Conservation (phyloP, 2,797 vertebrate genomes). For the Rhinella marina region DNA sequence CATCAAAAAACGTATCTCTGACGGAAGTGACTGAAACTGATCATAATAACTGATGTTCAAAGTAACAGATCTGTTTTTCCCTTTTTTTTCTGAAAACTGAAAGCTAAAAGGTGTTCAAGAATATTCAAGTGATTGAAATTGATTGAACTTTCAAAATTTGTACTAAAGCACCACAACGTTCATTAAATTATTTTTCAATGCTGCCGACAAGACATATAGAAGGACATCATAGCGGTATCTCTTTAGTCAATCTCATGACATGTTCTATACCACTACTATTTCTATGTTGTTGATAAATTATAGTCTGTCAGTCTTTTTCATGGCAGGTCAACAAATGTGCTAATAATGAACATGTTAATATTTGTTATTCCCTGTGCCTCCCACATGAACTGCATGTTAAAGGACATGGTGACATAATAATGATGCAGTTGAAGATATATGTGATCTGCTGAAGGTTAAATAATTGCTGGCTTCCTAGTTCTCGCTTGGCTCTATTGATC, state of each 20-base stretch:
- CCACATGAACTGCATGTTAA: constrained; percentile 23
- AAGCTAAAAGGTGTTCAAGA: no score
- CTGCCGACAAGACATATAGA: not conserved
- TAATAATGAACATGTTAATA: constrained; percentile 19
- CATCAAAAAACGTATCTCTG: no score
- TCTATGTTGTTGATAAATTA: not conserved
- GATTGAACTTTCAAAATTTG: no score
- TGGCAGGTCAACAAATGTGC: not conserved
- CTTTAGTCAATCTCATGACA: not conserved
- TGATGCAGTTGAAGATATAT: constrained; percentile 13
- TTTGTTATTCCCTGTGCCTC: constrained; percentile 15
- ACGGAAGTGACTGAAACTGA: no score
- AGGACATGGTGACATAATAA: constrained; percentile 35
- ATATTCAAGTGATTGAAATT: no score
- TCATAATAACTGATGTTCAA: no score
- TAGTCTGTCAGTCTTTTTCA: not conserved
- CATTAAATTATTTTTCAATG: no score
- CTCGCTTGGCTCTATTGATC: not conserved
- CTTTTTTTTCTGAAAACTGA: no score
- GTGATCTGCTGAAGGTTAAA: not conserved
- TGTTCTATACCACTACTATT: not conserved
- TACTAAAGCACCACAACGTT: no score
- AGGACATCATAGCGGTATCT: not conserved
- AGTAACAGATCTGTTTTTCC: no score
- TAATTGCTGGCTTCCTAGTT: not conserved